These are phyloP conservation scores for Leptoclinus maculatus DNA, from an alignment of 2,797 vertebrate species.

Conservation along the genomic window DNA sequence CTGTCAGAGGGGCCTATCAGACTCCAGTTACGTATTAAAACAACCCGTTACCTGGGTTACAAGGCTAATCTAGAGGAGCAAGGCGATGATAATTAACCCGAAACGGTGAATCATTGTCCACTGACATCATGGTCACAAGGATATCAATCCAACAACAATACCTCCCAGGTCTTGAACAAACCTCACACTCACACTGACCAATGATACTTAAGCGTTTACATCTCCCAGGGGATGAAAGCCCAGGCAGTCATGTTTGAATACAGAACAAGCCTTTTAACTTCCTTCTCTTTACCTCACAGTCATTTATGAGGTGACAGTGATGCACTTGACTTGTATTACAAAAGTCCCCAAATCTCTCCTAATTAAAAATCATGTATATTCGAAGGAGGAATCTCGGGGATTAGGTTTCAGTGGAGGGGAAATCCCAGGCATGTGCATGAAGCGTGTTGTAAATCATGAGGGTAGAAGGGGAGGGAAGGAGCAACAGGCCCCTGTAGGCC, in stretches of 20 bases:
- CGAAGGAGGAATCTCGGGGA: constrained; percentile 59
- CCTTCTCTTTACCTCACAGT: constrained; percentile 42
- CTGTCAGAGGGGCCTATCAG: constrained; percentile 22
- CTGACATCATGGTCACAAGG: constrained; percentile 71
- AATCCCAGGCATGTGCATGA: constrained; percentile 68
- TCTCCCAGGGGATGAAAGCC: constrained; percentile 57
- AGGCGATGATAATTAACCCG: constrained; percentile 76
- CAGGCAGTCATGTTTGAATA: constrained; percentile 53
- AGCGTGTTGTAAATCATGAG: constrained; percentile 66
- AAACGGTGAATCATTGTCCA: constrained; percentile 77
- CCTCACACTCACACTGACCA: constrained; percentile 42
- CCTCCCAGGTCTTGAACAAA: constrained; percentile 65
- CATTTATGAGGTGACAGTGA: constrained; percentile 73
- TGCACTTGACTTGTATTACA: constrained; percentile 73
- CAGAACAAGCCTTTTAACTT: constrained; percentile 51
- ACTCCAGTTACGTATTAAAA: constrained; percentile 66
- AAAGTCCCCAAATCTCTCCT: constrained; percentile 65
- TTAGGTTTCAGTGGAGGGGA: constrained; percentile 66
- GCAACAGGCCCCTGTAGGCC: constrained; percentile 34
- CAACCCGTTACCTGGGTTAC: constrained; percentile 58
- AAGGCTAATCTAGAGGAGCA: constrained; percentile 43
- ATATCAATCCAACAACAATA: constrained; percentile 66
- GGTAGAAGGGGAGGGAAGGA: constrained; percentile 38
- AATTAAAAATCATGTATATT: constrained; percentile 79
- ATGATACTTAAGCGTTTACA: constrained; percentile 56